Evolutionary conservation across 1,140 invertebrate species (phyloP).

Genomic region (Myzus persicae): DNA sequence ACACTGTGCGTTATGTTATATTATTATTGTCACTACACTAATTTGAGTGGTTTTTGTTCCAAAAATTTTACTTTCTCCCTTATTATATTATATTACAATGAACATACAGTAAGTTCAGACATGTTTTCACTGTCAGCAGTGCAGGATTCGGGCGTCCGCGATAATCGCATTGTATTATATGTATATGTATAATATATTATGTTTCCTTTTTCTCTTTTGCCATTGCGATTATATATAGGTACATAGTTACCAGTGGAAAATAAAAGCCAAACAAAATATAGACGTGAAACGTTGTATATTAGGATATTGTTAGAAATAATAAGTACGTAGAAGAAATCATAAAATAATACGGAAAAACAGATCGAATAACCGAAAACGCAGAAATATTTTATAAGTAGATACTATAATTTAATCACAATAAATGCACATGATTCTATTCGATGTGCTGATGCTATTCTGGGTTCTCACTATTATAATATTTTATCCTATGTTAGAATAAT

Average conservation of each 20-base stretch:
- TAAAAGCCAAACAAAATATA: background rate
- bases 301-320: background rate
- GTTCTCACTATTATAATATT: background rate
- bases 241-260: background rate
- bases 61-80: background rate
- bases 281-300: background rate
- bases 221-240: no score
- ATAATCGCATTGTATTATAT: no score
- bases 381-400: background rate
- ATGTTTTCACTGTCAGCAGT: no score
- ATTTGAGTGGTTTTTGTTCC: constrained; percentile 5
- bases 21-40: background rate
- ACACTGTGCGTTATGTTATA: background rate
- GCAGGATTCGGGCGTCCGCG: no score
- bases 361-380: background rate
- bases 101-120: no score
- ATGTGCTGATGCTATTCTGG: background rate
- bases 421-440: background rate
- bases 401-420: background rate
- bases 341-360: background rate
- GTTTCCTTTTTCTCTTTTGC: no score
- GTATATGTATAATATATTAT: no score
- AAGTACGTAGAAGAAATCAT: background rate
- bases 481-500: background rate
- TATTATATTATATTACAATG: background rate